phyloP scores from a whole-genome alignment of 1,140 invertebrate genomes.

The Subanguina moxae region DNA sequence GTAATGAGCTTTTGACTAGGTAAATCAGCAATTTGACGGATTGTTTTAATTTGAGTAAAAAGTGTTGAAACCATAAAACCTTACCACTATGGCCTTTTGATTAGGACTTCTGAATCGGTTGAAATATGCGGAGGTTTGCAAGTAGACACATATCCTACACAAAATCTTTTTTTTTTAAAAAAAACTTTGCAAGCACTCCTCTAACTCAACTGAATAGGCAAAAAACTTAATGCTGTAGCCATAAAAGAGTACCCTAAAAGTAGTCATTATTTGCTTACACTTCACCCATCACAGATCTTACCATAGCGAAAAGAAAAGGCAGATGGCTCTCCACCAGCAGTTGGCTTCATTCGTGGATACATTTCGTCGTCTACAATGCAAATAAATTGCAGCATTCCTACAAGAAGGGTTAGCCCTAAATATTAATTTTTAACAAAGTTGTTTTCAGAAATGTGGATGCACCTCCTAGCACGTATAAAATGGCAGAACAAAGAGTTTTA shows the following conservation, averaged over 20 bases:
- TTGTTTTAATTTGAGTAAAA: too few relatives aligned
- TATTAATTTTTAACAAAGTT: background rate
- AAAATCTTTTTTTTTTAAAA: background rate
- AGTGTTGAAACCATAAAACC: background rate
- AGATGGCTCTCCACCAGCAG: slow-evolving; percentile 20
- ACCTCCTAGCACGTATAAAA: slow-evolving; percentile 28
- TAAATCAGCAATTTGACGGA: too few relatives aligned
- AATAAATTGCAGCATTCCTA: slow-evolving; percentile 25
- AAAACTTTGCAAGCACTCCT: slow-evolving; percentile 4
- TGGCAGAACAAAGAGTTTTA: slow-evolving; percentile 16
- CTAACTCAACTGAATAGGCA: slow-evolving; percentile 22
- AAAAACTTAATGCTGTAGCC: slow-evolving; percentile 13
- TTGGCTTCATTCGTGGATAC: slow-evolving; percentile 30
- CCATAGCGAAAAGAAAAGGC: slow-evolving; percentile 21
- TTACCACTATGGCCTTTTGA: background rate
- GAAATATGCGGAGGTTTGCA: slow-evolving; percentile 19
- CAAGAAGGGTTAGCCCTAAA: slow-evolving; percentile 18
- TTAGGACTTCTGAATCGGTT: slow-evolving; percentile 8
- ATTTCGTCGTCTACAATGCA: slow-evolving; percentile 35
- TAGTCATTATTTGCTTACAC: background rate
- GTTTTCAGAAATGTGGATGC: slow-evolving; percentile 1
- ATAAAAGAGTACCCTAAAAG: slow-evolving; percentile 7
- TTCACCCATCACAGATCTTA: background rate
- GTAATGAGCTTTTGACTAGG: too few relatives aligned
- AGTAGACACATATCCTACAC: slow-evolving; percentile 23